Evolutionary conservation across 2,797 vertebrate species (phyloP).

Genomic region (Betta splendens): DNA sequence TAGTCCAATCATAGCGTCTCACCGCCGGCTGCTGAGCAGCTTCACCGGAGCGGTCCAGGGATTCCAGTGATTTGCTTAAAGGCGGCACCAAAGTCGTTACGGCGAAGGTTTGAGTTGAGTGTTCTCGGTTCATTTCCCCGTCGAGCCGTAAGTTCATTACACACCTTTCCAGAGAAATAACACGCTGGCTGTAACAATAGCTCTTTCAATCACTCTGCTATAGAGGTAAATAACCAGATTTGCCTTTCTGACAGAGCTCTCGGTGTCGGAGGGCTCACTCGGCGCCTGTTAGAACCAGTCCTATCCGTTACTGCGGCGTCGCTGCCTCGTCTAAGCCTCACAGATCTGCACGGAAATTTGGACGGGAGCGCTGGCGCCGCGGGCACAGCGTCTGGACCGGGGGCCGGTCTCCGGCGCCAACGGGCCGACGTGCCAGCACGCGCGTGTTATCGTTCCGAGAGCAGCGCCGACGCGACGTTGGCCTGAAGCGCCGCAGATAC

Average conservation of each 20-base stretch:
- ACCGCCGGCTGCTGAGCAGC: conserved; percentile 28
- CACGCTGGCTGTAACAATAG: not conserved
- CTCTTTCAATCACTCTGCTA: not conserved
- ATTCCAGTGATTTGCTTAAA: conserved; percentile 48
- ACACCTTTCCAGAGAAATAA: conserved; percentile 14
- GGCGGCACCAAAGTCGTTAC: conserved; percentile 32
- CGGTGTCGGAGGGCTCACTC: not conserved
- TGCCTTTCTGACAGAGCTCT: conserved; percentile 3
- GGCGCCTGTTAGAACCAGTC: not conserved
- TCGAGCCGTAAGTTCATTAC: conserved; percentile 12
- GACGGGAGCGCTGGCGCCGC: conserved; percentile 18
- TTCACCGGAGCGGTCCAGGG: conserved; percentile 38
- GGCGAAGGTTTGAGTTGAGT: conserved; percentile 20
- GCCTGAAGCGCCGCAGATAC: conserved; percentile 40
- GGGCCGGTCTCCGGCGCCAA: conserved; percentile 10
- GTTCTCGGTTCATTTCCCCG: conserved; percentile 31
- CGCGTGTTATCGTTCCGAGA: conserved; percentile 43
- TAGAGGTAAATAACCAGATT: not conserved
- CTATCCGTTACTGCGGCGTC: conserved; percentile 4
- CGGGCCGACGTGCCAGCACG: conserved; percentile 15
- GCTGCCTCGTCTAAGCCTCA: conserved; percentile 5
- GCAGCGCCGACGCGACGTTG: conserved; percentile 28
- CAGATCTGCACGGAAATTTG: conserved; percentile 24
- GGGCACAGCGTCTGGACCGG: conserved; percentile 24
- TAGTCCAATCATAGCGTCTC: conserved; percentile 21